These are phyloP conservation scores for Cherax quadricarinatus DNA, from an alignment of 1,140 invertebrate species.

Conservation along the genomic window DNA sequence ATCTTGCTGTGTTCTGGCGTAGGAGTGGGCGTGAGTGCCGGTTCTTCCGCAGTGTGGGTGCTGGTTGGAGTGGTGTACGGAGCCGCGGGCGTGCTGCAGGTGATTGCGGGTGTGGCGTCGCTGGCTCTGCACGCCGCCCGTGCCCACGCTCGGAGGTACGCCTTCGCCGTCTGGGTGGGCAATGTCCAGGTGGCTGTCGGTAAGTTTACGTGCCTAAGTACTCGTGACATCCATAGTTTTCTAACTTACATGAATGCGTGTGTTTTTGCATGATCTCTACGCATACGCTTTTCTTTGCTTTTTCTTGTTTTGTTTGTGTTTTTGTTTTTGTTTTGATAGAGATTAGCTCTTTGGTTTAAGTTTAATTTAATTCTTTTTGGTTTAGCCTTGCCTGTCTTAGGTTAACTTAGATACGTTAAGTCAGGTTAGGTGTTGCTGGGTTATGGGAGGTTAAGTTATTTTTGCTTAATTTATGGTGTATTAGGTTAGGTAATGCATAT, in stretches of 20 bases:
- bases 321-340: neutral
- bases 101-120: conserved; percentile 37
- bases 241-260: neutral
- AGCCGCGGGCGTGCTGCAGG: conserved; percentile 46
- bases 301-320: neutral
- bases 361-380: too few relatives aligned
- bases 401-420: too few relatives aligned
- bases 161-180: conserved; percentile 43
- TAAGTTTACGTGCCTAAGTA: neutral
- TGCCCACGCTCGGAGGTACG: conserved; percentile 5
- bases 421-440: too few relatives aligned
- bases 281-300: neutral
- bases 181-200: conserved; percentile 58
- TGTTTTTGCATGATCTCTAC: neutral
- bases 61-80: conserved; percentile 63
- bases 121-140: neutral
- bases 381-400: too few relatives aligned
- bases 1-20: conserved; percentile 50
- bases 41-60: conserved; percentile 61
- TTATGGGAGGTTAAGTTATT: too few relatives aligned
- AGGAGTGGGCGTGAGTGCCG: conserved; percentile 41
- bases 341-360: too few relatives aligned
- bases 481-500: too few relatives aligned
- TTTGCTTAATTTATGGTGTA: too few relatives aligned
- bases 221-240: neutral